Conservation (phyloP, 2,113 vertebrate genomes). For the Rousettus leschenaultii region DNA sequence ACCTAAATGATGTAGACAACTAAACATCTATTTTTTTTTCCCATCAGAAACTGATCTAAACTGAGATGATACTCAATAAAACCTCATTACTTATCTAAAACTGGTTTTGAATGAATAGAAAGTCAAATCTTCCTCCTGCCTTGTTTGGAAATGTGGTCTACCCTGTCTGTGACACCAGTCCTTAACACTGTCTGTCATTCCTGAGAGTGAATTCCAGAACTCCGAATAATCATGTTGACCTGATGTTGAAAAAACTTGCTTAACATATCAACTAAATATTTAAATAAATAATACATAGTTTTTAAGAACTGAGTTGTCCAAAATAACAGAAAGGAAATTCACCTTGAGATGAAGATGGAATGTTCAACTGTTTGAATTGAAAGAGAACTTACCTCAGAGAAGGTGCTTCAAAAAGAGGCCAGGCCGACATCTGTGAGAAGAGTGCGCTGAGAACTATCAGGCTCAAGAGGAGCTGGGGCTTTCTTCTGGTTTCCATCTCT, state of each 20-base stretch:
- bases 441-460: constrained; percentile 87
- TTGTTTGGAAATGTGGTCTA: background rate
- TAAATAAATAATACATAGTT: background rate
- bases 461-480: constrained; percentile 87
- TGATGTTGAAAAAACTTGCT: background rate
- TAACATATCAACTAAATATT: background rate
- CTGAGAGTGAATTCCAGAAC: background rate
- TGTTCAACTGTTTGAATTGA: background rate
- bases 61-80: background rate
- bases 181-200: background rate
- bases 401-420: constrained; percentile 81
- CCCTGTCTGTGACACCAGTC: background rate
- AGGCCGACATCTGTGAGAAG: constrained; percentile 86
- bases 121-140: background rate
- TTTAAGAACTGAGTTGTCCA: background rate
- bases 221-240: background rate
- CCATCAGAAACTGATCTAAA: background rate
- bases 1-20: background rate
- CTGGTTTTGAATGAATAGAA: background rate
- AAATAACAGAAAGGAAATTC: background rate
- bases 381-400: constrained; percentile 85
- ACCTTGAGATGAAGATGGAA: background rate
- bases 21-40: background rate
- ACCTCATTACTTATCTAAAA: background rate
- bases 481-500: constrained; percentile 89